These are phyloP conservation scores for Clarias magur DNA, from an alignment of 2,113 vertebrate species.

Conservation along the genomic window DNA sequence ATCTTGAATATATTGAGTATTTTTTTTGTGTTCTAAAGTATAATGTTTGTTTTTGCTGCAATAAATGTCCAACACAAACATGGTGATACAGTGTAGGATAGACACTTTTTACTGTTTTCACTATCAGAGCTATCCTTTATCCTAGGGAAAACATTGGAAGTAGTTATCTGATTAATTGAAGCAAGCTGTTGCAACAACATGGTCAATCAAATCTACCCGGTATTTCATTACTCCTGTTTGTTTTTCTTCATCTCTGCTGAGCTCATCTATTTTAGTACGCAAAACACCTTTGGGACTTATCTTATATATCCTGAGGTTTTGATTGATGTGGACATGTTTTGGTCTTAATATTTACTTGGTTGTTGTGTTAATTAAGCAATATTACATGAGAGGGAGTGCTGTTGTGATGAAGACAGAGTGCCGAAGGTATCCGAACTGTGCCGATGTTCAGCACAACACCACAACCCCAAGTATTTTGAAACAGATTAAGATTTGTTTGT, in stretches of 20 bases:
- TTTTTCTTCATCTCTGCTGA: not conserved
- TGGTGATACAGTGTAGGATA: not conserved
- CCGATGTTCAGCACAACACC: no score
- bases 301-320: not conserved
- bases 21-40: not conserved
- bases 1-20: not conserved
- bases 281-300: not conserved
- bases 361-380: not conserved
- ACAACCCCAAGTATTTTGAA: no score
- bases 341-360: not conserved
- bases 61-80: not conserved
- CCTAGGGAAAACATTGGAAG: not conserved
- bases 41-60: not conserved
- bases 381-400: no score
- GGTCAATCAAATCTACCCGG: constrained; percentile 4
- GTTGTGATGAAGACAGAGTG: no score
- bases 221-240: not conserved
- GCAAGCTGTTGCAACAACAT: constrained; percentile 3
- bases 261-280: no score
- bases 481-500: no score
- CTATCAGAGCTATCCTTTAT: not conserved
- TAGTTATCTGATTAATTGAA: not conserved
- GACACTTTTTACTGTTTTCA: not conserved
- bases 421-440: no score
- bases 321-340: not conserved